phyloP scores from a whole-genome alignment of 2,888 invertebrate species.

The Iselma pallidipennis region DNA sequence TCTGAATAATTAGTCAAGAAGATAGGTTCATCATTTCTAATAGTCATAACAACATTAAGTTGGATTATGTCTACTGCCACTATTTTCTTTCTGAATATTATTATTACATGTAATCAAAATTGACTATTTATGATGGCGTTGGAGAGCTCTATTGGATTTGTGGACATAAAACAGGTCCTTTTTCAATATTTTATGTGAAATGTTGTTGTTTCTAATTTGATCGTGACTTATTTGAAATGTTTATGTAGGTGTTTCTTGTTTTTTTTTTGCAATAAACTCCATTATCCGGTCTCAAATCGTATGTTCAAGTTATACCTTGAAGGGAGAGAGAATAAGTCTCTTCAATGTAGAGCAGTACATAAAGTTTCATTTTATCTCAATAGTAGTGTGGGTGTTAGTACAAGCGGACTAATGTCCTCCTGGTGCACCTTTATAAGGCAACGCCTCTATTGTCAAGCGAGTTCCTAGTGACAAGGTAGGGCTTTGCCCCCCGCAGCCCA shows the following conservation, averaged over 20 bases:
- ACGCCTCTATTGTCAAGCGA: slow-evolving; percentile 27
- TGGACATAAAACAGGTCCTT: neutral
- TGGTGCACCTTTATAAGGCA: slow-evolving; percentile 15
- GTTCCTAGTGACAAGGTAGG: slow-evolving; percentile 24
- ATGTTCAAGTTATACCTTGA: neutral
- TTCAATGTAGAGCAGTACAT: neutral
- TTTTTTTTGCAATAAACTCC: neutral
- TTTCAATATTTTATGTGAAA: neutral
- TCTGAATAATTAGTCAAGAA: neutral
- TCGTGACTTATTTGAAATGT: neutral
- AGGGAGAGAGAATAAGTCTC: neutral
- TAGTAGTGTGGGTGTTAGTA: slow-evolving; percentile 14
- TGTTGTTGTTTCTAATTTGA: neutral
- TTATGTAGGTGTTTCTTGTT: neutral
- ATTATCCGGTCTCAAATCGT: neutral
- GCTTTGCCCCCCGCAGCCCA: slow-evolving; percentile 21
- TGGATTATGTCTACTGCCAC: neutral
- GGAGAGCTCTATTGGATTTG: neutral
- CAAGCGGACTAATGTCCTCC: slow-evolving; percentile 1
- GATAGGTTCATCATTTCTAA: neutral
- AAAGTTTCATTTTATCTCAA: neutral
- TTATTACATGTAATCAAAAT: neutral
- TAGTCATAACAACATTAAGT: neutral
- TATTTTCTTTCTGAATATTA: too few species aligned
- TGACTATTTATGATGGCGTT: neutral